Conservation (phyloP, 2,113 vertebrate species). For the Hiodon tergisus region DNA sequence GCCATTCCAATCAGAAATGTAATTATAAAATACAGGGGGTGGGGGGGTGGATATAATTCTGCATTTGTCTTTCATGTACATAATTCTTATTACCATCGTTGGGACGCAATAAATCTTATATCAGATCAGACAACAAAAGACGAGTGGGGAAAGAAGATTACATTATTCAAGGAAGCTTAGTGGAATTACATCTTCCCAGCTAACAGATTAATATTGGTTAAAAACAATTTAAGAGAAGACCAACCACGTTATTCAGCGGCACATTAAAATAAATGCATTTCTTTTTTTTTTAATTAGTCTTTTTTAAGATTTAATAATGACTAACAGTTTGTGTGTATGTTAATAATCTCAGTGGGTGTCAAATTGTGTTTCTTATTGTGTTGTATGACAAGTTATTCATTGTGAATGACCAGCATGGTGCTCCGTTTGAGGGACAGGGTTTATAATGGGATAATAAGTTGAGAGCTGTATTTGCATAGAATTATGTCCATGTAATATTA, state of each 20-base stretch:
- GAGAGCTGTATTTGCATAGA: too few species aligned
- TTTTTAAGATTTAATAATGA: background rate
- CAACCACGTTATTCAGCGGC: background rate
- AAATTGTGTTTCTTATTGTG: too few species aligned
- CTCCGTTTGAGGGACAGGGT: too few species aligned
- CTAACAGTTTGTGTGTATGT: too few species aligned
- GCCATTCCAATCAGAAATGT: slow-evolving; percentile 31
- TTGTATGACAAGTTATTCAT: too few species aligned
- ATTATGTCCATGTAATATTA: too few species aligned
- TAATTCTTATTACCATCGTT: background rate
- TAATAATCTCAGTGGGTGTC: too few species aligned
- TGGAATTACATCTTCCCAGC: slow-evolving; percentile 10
- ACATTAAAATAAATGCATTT: slow-evolving; percentile 14
- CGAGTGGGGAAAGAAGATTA: slow-evolving; percentile 32
- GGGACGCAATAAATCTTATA: slow-evolving; percentile 1
- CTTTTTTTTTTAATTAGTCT: background rate
- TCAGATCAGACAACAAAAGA: slow-evolving; percentile 16
- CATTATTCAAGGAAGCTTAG: slow-evolving; percentile 38
- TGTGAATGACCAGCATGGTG: too few species aligned
- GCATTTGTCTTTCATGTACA: slow-evolving; percentile 21
- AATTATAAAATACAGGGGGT: slow-evolving; percentile 27
- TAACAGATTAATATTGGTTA: slow-evolving; percentile 27
- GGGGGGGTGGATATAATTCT: slow-evolving; percentile 19
- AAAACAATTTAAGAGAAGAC: slow-evolving; percentile 19
- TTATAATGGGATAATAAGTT: too few species aligned